Conservation (phyloP, 2,888 invertebrate genomes). For the Parnassius orleans region DNA sequence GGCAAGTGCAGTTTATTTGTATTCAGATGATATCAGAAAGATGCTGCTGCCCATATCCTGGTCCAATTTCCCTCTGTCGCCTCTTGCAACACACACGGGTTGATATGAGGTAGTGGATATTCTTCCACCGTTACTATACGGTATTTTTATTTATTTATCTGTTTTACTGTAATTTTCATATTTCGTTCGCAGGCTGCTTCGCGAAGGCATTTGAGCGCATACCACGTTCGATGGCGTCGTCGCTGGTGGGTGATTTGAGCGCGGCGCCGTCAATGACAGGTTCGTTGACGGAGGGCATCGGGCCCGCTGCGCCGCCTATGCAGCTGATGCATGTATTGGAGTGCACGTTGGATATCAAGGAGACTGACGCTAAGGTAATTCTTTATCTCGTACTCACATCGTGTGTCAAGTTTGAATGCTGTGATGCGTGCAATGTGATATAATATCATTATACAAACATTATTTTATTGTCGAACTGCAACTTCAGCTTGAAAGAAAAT, state of each 20-base stretch:
- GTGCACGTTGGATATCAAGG: conserved; percentile 95
- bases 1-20: too few species aligned
- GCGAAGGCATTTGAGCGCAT: conserved; percentile 96
- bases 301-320: conserved; percentile 82
- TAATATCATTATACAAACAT: background rate
- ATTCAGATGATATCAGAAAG: too few species aligned
- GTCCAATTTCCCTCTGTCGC: too few species aligned
- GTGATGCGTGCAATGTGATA: background rate
- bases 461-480: too few species aligned
- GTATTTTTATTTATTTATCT: too few species aligned
- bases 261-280: conserved; percentile 84
- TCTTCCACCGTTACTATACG: too few species aligned
- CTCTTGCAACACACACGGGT: too few species aligned
- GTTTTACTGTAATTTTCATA: background rate
- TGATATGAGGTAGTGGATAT: too few species aligned
- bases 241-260: conserved; percentile 84
- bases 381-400: background rate
- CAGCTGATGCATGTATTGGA: conserved; percentile 91
- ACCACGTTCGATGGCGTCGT: conserved; percentile 90
- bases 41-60: too few species aligned
- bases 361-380: conserved; percentile 90
- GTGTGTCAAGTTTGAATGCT: background rate
- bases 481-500: too few species aligned
- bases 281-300: conserved; percentile 80
- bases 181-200: conserved; percentile 86